Base-by-base conservation (phyloP, 2,113 vertebrate species). In the Irena cyanogastra region DNA sequence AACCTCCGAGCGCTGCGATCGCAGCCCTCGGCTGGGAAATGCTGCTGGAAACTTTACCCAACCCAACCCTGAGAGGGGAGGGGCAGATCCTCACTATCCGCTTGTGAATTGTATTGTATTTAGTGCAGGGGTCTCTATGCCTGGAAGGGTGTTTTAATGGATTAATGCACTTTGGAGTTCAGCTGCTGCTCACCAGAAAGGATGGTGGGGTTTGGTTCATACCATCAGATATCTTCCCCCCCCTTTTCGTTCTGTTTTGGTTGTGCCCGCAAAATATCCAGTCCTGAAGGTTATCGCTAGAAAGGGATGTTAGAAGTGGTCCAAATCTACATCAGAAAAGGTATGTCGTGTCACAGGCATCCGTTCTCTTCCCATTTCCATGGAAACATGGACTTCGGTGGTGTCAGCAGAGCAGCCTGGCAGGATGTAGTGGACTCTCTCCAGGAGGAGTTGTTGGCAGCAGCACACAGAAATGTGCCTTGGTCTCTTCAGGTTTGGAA, bases 281-380 rank as follows among this genome's bases (percentile, higher is more conserved):
- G 18, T 83, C 60, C 52, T 56, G 47, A 60, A 87, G 47, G 56
- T 0, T 78, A 69, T 74, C 26, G 27, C 47, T 70, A 82, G 70
- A 69, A 53, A 68, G 24, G 10, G 44, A 16, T 4, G 4, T 45
- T 90, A 78, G 72, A 81, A 81, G 31, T 56, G 44, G 47, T 64
- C 64, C 39, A 47, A 45, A 70, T 59, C n/a, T 82, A 18, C 35
- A 41, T 70, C 1, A 8, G 90, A 64, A 92, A 86, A 92, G 90
- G 83, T 72, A 39, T 63, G 41, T 77, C 44, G 2, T 90, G 68
- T 39, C 82, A 75, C 52, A 68, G 47, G 54, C 83, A 37, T 70
- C 82, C 68, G 17, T 90, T 92, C 92, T 68, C 26, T 83, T 79
- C 42, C 69, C 66, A 93, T 97, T 96, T 97, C 95, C 96, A 95